Base-by-base conservation (phyloP, 2,113 vertebrate species). In the Asarcornis scutulata region DNA sequence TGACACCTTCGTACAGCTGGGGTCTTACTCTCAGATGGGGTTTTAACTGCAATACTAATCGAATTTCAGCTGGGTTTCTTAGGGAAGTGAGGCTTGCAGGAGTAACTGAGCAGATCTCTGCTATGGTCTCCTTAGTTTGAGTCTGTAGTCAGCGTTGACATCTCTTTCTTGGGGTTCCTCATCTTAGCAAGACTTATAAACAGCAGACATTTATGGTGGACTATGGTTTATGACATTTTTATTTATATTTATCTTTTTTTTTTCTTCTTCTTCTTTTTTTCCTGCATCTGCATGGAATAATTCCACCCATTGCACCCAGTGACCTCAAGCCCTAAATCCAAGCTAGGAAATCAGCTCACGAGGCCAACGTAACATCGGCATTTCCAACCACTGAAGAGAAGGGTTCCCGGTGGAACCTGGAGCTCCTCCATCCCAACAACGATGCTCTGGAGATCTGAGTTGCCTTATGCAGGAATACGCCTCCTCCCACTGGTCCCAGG, bases 361-460 rank as follows among this genome's bases (percentile, higher is more conserved):
- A 25, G 2, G 6, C 31, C 46, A 95, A 62, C 66, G 40, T 6
- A 89, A 82, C 44, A 34, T 63, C 9, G 13, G 75, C 76, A 69
- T 93, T 94, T 94, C 66, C 88, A 86, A 82, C 46, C 60, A 11
- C 67, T 0, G 0, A 66, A 58, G n/a, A 62, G 69, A 36, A 91
- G 62, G 83, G 84, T 85, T 78, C 78, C 85, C 85, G 87, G 71
- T 11, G 22, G 64, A 88, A 82, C 69, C 85, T 69, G 80, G 68
- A 89, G 82, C 72, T 93, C 68, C 76, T 69, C 60, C 44, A 6
- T 25, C 1, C 11, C 76, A 40, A 2, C 6, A 46, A 7, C 52
- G 34, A 50, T 0, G 1, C 25, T 34, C 56, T 13, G 11, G 44
- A 3, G 4, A 64, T 32, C 9, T 12, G 0, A 1, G 1, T 3